Base-by-base conservation (phyloP, 2,113 vertebrate genomes). In the Oxyruncus cristatus region DNA sequence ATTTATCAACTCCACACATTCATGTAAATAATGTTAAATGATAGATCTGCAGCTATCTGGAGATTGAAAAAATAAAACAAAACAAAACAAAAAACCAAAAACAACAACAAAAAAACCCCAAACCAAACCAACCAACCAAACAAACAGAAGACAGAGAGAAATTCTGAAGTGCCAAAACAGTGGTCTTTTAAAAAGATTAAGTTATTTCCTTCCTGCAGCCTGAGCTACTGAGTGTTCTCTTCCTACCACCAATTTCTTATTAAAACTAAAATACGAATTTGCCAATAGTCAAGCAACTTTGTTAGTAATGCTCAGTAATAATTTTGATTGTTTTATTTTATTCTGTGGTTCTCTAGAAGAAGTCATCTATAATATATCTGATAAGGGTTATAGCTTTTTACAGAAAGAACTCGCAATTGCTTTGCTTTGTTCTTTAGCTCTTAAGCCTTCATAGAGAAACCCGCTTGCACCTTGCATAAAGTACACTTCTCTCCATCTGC, bases 1-100 rank as follows among this genome's bases (percentile, higher is more conserved):
- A 95, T 92, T 94, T 95, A 96, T 97, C 95, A 94, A 94, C 33
- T 88, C 58, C 24, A 65, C 84, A 68, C 56, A 85, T 96, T 97
- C 93, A 95, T 96, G 89, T 78, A 96, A 97, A 96, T 95, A 97
- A 68, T 88, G 37, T 81, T 93, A 82, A 97, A 94, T 59, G 24
- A 92, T 95, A 77, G 83, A 92, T 96, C 68, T 94, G 50, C 65
- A 95, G 52, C 49, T 95, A 83, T 94, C 39, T 85, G 52, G 74
- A 95, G 56, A 75, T 59, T 6, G 9, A 13, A 55, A 41, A 47
- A 66, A 74, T 47, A 58, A 46, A 39, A 8, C 9, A 15, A 52
- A 52, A 23, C 5, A 42, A 42, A 42, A 16, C 6, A 42, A 42
- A 20, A 16, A 16, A 16, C 15, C 23, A 59, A 32, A 14, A 15